Conservation (phyloP, 1,140 invertebrate genomes). For the Glomeris maerens region DNA sequence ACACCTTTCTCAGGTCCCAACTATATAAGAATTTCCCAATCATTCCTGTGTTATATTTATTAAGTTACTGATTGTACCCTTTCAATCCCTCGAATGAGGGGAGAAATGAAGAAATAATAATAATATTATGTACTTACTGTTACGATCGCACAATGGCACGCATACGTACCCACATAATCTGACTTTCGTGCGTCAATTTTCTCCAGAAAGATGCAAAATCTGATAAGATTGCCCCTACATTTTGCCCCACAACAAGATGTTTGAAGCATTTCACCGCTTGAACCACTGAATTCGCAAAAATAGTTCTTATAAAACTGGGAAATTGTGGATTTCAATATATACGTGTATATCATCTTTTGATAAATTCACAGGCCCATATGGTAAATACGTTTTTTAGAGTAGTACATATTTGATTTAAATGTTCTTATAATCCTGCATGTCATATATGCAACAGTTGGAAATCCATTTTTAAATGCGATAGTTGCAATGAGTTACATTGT, state of each 20-base stretch:
- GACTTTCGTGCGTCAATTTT: constrained; percentile 64
- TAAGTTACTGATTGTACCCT: neutral
- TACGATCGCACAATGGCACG: neutral
- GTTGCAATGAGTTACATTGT: no score
- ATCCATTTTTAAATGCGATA: neutral
- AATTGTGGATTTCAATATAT: no score
- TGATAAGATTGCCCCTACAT: constrained; percentile 48
- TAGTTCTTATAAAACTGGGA: constrained; percentile 1
- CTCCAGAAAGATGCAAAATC: constrained; percentile 68
- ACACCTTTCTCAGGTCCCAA: constrained; percentile 86
- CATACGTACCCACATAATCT: constrained; percentile 67
- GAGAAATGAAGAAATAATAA: neutral
- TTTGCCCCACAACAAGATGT: constrained; percentile 48
- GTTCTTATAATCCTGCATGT: no score
- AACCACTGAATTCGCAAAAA: constrained; percentile 42
- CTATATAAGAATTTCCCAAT: constrained; percentile 34
- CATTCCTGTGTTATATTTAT: neutral
- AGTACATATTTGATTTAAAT: no score
- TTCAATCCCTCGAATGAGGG: no score
- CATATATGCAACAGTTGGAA: neutral
- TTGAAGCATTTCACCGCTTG: constrained; percentile 53
- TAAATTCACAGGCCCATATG: no score
- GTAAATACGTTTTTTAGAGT: no score
- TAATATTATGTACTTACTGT: neutral
- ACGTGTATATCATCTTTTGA: no score